Evolutionary conservation across 2,113 vertebrate genomes (phyloP).

Genomic region (Oreochromis niloticus): DNA sequence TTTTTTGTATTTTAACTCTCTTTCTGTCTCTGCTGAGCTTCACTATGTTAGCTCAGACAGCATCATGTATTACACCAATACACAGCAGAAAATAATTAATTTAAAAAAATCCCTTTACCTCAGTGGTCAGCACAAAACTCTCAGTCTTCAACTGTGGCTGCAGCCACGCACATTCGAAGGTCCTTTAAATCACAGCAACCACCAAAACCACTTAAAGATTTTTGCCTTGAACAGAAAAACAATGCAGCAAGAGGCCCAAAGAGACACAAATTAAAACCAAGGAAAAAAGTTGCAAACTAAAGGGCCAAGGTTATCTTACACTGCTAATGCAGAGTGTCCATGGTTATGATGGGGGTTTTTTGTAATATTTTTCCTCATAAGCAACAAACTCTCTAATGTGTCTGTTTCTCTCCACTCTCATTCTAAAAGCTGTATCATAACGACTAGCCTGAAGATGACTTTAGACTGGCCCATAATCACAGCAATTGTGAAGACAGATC

Average conservation of each 20-base stretch:
- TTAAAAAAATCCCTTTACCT: background rate
- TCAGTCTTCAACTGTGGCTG: constrained; percentile 1
- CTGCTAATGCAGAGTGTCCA: background rate
- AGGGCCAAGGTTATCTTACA: constrained; percentile 5
- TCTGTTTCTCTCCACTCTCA: background rate
- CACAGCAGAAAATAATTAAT: background rate
- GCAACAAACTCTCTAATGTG: background rate
- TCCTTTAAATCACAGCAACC: constrained; percentile 47
- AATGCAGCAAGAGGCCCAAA: constrained; percentile 29
- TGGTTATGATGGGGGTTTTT: background rate
- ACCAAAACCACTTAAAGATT: constrained; percentile 25
- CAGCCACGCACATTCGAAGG: background rate
- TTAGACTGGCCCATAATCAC: background rate
- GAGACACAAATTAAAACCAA: constrained; percentile 5
- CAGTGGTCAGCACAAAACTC: constrained; percentile 42
- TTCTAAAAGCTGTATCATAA: background rate
- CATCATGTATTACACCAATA: constrained; percentile 5
- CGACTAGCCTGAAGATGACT: background rate
- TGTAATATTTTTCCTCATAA: background rate
- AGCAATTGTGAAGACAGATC: background rate
- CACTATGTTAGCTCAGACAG: background rate
- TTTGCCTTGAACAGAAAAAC: constrained; percentile 54
- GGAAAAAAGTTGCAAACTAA: background rate
- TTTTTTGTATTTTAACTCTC: background rate
- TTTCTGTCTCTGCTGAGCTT: background rate